Evolutionary conservation across 92 coral and sea anemone genomes (phyloP).

Genomic region (Heliopora coerulea): DNA sequence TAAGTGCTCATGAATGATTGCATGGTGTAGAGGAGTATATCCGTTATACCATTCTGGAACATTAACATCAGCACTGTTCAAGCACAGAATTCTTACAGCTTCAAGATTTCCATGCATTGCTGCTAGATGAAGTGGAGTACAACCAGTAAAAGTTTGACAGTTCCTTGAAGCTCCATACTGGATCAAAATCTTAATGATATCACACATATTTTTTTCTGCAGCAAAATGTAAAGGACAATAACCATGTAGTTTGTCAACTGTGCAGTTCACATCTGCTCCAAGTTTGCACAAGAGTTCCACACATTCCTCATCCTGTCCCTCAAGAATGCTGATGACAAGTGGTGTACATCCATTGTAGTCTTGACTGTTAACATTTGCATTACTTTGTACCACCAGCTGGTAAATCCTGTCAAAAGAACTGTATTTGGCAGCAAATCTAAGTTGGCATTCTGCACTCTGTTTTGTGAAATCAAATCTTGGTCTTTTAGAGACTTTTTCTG

Average conservation of each 20-base stretch:
- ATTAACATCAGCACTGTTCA: constrained; percentile 72
- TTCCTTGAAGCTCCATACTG: constrained; percentile 67
- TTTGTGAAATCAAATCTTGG: constrained; percentile 21
- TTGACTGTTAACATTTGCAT: constrained; percentile 24
- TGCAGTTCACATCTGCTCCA: constrained; percentile 82
- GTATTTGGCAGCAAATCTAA: constrained; percentile 32
- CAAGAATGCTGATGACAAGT: constrained; percentile 7
- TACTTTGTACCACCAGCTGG: constrained; percentile 8
- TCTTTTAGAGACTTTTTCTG: constrained; percentile 13
- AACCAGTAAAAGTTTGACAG: constrained; percentile 68
- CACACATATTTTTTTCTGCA: constrained; percentile 54
- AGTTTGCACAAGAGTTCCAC: constrained; percentile 58
- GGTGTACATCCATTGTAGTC: constrained; percentile 27
- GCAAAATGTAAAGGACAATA: constrained; percentile 87
- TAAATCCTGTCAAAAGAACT: constrained; percentile 1
- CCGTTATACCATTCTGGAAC: constrained; percentile 71
- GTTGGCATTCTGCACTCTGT: constrained; percentile 30
- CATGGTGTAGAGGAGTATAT: constrained; percentile 80
- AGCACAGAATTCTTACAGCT: constrained; percentile 57
- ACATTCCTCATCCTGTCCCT: not conserved
- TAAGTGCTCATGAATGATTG: constrained; percentile 59
- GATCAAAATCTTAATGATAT: constrained; percentile 57
- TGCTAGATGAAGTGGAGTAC: constrained; percentile 82
- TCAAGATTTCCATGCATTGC: constrained; percentile 63
- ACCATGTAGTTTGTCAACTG: constrained; percentile 61